These are phyloP conservation scores for Colossoma macropomum DNA, from an alignment of 2,113 vertebrate species.

Conservation along the genomic window DNA sequence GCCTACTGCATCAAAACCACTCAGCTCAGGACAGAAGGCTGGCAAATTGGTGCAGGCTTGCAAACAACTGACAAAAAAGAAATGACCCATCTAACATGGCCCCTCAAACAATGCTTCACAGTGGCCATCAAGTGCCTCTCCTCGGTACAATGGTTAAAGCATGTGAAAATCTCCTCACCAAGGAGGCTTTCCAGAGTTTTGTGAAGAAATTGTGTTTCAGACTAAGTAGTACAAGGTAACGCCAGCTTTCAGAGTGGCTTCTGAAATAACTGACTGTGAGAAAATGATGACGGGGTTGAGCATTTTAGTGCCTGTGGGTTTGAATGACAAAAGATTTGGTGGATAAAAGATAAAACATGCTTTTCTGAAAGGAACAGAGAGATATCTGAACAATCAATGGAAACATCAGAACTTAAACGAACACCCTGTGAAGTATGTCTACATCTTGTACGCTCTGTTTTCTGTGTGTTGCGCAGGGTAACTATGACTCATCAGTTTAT, in stretches of 20 bases:
- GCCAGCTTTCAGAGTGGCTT: not conserved
- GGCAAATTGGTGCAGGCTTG: not conserved
- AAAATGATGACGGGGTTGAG: not conserved
- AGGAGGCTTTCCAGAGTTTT: not conserved
- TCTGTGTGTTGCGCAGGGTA: constrained; percentile 39
- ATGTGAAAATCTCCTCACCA: not conserved
- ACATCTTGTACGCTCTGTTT: constrained; percentile 31
- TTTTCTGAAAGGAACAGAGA: not conserved
- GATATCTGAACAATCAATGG: not conserved
- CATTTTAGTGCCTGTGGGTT: not conserved
- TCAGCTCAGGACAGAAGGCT: not conserved
- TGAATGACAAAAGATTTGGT: not conserved
- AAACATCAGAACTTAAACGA: not conserved
- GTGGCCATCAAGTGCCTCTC: not conserved
- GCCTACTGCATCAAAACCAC: not conserved
- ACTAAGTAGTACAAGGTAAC: not conserved
- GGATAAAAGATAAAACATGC: not conserved
- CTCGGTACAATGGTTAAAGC: not conserved
- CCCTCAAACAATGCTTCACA: not conserved
- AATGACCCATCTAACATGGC: not conserved
- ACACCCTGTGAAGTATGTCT: constrained; percentile 11
- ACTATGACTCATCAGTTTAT: constrained; percentile 63
- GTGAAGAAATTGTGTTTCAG: not conserved
- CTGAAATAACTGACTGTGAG: not conserved
- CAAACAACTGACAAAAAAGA: not conserved